A percentile compares a stretch with the other conserved stretches of the same genome.
Evolutionary conservation across 2,888 invertebrate species (phyloP).

Genomic region (Lasioglossum pauxillum): DNA sequence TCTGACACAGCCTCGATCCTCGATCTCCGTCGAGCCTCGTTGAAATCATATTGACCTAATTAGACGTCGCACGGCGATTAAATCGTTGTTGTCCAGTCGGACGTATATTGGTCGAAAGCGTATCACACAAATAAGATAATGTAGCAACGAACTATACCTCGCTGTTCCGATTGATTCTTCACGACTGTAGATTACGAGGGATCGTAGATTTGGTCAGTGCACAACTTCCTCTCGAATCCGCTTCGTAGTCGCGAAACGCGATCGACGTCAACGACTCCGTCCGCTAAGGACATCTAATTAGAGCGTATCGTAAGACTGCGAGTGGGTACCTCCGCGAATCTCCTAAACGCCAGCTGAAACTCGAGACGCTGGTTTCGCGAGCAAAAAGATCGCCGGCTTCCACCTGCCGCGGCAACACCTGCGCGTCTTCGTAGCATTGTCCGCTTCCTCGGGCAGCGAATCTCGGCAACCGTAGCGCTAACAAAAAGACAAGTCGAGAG

Average conservation of each 20-base stretch:
- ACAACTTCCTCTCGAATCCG: too few species aligned
- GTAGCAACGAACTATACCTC: too few species aligned
- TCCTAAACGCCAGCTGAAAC: not conserved
- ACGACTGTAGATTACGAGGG: too few species aligned
- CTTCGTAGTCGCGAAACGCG: too few species aligned
- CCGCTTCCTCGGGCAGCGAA: not conserved
- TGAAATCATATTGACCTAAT: not conserved
- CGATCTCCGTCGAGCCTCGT: not conserved
- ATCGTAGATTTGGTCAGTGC: too few species aligned
- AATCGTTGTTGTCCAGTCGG: not conserved
- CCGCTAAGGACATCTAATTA: not conserved
- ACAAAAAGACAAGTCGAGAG: not conserved
- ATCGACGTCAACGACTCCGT: too few species aligned
- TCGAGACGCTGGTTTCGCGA: not conserved
- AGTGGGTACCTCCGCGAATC: not conserved
- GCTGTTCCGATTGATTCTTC: too few species aligned
- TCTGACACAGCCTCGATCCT: not conserved
- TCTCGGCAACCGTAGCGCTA: not conserved
- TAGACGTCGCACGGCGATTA: too few species aligned
- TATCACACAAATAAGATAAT: not conserved
- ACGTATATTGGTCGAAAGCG: not conserved
- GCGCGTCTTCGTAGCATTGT: constrained; percentile 36
- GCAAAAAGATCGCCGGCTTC: constrained; percentile 22
- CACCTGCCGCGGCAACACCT: constrained; percentile 64
- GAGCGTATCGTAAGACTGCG: not conserved